phyloP scores from a whole-genome alignment of 1,140 invertebrate genomes.

The Dysdera silvatica region DNA sequence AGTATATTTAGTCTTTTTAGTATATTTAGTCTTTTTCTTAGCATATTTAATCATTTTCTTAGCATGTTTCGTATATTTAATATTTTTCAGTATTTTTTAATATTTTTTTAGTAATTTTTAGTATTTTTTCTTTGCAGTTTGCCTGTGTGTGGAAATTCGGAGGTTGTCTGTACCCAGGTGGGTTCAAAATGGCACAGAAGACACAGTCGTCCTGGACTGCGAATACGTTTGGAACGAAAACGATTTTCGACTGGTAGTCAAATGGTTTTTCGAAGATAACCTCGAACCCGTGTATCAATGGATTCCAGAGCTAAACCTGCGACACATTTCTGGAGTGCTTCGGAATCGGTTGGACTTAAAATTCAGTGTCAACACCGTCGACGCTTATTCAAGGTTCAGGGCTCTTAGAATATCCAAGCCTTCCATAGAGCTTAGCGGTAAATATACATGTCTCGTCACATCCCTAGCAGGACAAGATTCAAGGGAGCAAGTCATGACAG shows the following conservation, averaged over 20 bases:
- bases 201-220: constrained; percentile 64
- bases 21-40: no score
- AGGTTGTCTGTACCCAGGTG: constrained; percentile 56
- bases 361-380: constrained; percentile 53
- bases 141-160: constrained; percentile 52
- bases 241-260: constrained; percentile 56
- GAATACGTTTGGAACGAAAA: constrained; percentile 57
- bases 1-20: no score
- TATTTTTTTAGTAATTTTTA: no score
- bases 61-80: no score
- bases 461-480: constrained; percentile 35
- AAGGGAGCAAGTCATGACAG: constrained; percentile 27
- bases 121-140: constrained; percentile 1
- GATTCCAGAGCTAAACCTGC: constrained; percentile 55
- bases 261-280: constrained; percentile 66
- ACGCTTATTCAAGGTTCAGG: constrained; percentile 57
- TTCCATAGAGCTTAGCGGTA: constrained; percentile 51
- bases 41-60: no score
- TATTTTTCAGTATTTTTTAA: no score
- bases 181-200: constrained; percentile 56
- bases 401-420: constrained; percentile 65
- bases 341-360: constrained; percentile 59
- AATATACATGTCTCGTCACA: constrained; percentile 33
- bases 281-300: constrained; percentile 65
- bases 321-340: constrained; percentile 54